phyloP scores from a whole-genome alignment of 2,888 invertebrate species.

The Melanostoma scalare region DNA sequence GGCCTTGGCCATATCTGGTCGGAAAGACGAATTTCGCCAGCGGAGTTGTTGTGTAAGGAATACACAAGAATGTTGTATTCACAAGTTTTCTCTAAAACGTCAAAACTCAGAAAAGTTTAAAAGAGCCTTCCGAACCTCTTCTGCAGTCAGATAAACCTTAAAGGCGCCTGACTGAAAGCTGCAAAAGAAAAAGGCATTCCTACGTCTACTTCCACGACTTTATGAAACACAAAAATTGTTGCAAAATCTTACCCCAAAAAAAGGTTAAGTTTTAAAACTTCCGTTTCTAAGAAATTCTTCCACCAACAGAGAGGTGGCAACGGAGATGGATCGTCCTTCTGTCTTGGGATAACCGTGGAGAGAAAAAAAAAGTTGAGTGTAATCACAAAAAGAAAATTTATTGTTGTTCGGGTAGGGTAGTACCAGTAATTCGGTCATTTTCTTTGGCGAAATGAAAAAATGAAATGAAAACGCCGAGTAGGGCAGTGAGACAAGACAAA shows the following conservation, averaged over 20 bases:
- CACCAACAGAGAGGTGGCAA: neutral
- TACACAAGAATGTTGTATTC: no score
- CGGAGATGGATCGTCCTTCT: conserved; percentile 26
- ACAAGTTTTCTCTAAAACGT: no score
- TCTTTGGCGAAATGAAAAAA: conserved; percentile 60
- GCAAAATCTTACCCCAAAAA: no score
- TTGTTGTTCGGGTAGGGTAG: conserved; percentile 64
- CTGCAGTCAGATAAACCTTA: no score
- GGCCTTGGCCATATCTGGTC: conserved; percentile 6
- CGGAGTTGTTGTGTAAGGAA: no score
- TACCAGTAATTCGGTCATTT: conserved; percentile 71
- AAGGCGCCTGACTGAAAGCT: no score
- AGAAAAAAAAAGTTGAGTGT: conserved; percentile 40
- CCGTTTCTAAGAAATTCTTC: conserved; percentile 9
- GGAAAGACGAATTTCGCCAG: conserved; percentile 4
- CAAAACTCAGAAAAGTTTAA: no score
- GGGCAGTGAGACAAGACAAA: conserved; percentile 7
- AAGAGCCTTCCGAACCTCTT: no score
- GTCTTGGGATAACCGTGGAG: conserved; percentile 48
- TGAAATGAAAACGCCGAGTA: conserved; percentile 21
- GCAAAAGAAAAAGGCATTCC: no score
- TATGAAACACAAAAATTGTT: no score
- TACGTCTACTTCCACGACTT: no score
- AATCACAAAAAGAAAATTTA: conserved; percentile 71
- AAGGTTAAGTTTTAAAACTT: no score